Evolutionary conservation across 1,140 invertebrate genomes (phyloP).

Genomic region (Stegodyphus mimosarum): DNA sequence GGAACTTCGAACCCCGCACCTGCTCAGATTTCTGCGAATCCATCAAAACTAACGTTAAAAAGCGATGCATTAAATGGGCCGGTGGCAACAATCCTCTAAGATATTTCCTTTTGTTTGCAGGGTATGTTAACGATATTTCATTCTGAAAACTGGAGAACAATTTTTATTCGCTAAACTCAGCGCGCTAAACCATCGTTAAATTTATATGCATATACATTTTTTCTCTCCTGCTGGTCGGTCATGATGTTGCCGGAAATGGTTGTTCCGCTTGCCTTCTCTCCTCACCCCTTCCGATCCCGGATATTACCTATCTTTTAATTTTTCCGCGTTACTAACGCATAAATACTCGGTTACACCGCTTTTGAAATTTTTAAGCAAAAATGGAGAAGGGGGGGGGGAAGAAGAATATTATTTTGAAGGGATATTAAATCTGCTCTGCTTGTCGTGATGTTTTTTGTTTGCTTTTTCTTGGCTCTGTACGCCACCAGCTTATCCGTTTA

Average conservation of each 20-base stretch:
- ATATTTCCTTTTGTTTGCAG: neutral
- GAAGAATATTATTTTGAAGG: constrained; percentile 1
- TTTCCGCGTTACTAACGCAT: neutral
- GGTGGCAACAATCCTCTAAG: neutral
- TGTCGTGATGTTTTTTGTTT: neutral
- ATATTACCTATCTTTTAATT: constrained; percentile 43
- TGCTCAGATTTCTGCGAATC: neutral
- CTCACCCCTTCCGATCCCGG: neutral
- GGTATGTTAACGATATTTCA: constrained; percentile 13
- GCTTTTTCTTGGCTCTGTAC: neutral
- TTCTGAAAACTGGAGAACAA: neutral
- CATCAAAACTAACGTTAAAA: constrained; percentile 28
- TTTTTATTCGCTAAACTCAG: neutral
- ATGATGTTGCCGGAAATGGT: constrained; percentile 42
- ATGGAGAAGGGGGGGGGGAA: too few relatives aligned
- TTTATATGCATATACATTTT: constrained; percentile 18
- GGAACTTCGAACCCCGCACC: neutral
- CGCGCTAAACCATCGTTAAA: constrained; percentile 23
- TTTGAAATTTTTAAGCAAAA: constrained; percentile 27
- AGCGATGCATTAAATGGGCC: neutral
- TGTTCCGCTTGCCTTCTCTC: neutral
- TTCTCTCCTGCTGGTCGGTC: neutral
- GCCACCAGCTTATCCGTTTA: constrained; percentile 12
- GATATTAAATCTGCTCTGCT: constrained; percentile 6
- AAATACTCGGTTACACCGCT: neutral